These are phyloP conservation scores for Ormyrus labotus DNA, from an alignment of 2,888 invertebrate species.

Conservation along the genomic window DNA sequence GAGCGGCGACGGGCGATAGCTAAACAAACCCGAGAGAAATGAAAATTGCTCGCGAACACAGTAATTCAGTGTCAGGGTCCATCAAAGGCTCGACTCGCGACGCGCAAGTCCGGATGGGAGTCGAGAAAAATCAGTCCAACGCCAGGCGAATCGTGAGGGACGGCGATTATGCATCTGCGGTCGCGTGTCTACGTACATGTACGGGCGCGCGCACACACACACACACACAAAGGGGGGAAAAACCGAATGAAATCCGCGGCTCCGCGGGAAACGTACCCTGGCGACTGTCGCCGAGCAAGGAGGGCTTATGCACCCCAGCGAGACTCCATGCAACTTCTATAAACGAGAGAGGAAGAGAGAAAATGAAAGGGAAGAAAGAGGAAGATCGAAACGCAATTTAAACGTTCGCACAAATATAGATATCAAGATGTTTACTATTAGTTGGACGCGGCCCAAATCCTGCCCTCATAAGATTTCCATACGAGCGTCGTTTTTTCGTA, in stretches of 20 bases:
- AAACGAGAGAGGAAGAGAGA: conserved; percentile 41
- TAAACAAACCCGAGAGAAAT: conserved; percentile 15
- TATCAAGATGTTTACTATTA: conserved; percentile 73
- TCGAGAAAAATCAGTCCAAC: conserved; percentile 36
- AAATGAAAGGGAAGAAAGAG: conserved; percentile 56
- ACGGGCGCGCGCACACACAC: background rate
- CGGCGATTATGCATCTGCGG: conserved; percentile 51
- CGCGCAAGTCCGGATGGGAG: conserved; percentile 12
- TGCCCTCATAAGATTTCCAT: conserved; percentile 65
- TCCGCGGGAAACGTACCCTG: conserved; percentile 11
- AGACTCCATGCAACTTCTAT: background rate
- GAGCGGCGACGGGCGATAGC: no score
- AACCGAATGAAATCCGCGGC: conserved; percentile 19
- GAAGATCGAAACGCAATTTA: conserved; percentile 68
- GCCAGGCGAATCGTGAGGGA: conserved; percentile 40
- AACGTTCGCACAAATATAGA: conserved; percentile 68
- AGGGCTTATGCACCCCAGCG: background rate
- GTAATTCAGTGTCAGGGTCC: conserved; percentile 40
- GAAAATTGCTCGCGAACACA: conserved; percentile 19
- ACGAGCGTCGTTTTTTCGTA: conserved; percentile 34
- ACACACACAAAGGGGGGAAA: background rate
- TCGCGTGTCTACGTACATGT: background rate
- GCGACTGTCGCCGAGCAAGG: background rate
- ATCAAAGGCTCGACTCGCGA: conserved; percentile 28
- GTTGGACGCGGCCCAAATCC: conserved; percentile 68